Conservation (phyloP, 2,113 vertebrate species). For the Scalopus aquaticus region DNA sequence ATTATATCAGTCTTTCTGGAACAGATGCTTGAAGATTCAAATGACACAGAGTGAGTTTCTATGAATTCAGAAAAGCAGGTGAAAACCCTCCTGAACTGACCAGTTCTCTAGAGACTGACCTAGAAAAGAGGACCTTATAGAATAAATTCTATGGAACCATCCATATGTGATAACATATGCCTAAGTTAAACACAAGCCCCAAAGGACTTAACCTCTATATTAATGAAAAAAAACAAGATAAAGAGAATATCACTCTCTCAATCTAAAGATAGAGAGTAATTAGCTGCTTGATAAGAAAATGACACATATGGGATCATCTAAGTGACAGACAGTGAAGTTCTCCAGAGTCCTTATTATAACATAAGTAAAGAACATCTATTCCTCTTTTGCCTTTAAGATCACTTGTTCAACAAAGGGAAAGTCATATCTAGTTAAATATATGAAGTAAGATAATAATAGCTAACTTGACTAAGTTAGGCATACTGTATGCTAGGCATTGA, state of each 20-base stretch:
- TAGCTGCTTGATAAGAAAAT: slow-evolving; percentile 42
- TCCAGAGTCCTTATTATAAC: neutral
- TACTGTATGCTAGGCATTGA: neutral
- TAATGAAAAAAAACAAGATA: slow-evolving; percentile 40
- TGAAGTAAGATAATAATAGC: slow-evolving; percentile 41
- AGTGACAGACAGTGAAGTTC: neutral
- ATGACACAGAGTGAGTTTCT: neutral
- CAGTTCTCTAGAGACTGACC: neutral
- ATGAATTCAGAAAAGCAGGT: slow-evolving; percentile 32
- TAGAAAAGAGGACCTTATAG: slow-evolving; percentile 13
- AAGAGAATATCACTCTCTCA: neutral
- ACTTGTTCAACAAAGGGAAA: slow-evolving; percentile 35
- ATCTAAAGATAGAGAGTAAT: slow-evolving; percentile 37
- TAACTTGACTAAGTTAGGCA: neutral
- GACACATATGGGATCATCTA: neutral
- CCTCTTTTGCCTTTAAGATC: neutral
- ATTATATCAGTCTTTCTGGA: slow-evolving; percentile 40
- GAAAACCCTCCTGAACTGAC: slow-evolving; percentile 26
- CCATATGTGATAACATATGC: neutral
- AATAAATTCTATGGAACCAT: slow-evolving; percentile 22
- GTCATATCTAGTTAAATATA: neutral
- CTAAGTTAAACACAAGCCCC: slow-evolving; percentile 32
- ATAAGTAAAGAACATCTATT: neutral
- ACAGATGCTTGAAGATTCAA: slow-evolving; percentile 30
- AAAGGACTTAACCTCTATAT: slow-evolving; percentile 5